Evolutionary conservation across 2,888 invertebrate species (phyloP), one percentile per base, ranked within the genome.

Genomic region (Piscicola geometra): DNA sequence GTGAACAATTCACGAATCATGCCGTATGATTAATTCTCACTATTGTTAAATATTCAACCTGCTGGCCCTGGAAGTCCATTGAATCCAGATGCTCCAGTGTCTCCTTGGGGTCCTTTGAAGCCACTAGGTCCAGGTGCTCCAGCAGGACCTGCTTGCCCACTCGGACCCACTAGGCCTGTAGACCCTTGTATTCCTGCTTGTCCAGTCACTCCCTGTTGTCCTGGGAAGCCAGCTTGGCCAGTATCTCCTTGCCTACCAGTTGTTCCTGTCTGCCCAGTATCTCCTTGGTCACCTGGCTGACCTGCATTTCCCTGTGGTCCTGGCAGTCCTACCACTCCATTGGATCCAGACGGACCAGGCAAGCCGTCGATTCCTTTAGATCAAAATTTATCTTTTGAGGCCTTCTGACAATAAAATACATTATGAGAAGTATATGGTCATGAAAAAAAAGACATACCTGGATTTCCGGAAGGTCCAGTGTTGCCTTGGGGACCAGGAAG

Each of bases 41-140:
- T 47, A 47, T 15, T 9, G 50, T 47, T 15, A 47, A 47, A 47
- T 47, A 15, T n/a, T n/a, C n/a, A 15, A 56, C 60, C 60, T 56
- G 60, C n/a, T 56, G 25, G 25, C 25, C 78, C 78, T 21, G 60
- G 56, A 1, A 30, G 0, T 64, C 78, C 78, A n/a, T 66, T 41
- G 33, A 75, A 72, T 52, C 78, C 76, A 67, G 36, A 1, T 25
- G 50, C n/a, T 50, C 78, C 74, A 12, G 66, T 47, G 5, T 30
- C 5, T 52, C 78, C 75, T 52, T 36, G 75, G 21, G 72, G 0
- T 64, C 79, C 79, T 25, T 75, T 66, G 67, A 41, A 18, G 15
- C 79, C 79, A n/a, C 50, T 75, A 33, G 41, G 5, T 25, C 78
- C 78, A 35, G 30, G 0, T 33, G n/a, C 9, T n/a, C 78, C 78